Conservation (phyloP, 2,888 invertebrate genomes). For the Cryptocheilus praepositus region DNA sequence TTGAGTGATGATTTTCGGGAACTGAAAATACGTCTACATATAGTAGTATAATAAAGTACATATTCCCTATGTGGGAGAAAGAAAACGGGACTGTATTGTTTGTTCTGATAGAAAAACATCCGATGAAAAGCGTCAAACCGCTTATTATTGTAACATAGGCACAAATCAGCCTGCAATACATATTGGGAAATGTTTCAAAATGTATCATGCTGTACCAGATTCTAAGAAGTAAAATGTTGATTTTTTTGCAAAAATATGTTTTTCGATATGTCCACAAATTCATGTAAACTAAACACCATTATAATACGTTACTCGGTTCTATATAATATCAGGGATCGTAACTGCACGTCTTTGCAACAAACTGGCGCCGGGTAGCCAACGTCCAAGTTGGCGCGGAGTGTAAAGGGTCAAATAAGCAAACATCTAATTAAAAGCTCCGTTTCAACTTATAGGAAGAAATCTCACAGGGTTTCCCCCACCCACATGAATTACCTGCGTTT, state of each 20-base stretch:
- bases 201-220: conserved; percentile 22
- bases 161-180: conserved; percentile 25
- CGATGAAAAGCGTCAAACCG: conserved; percentile 37
- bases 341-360: conserved; percentile 14
- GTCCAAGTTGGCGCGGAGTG: conserved; percentile 15
- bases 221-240: conserved; percentile 9
- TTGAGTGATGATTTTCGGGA: conserved; percentile 36
- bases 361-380: conserved; percentile 18
- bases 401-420: conserved; percentile 11
- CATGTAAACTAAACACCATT: conserved; percentile 10
- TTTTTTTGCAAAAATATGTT: conserved; percentile 14
- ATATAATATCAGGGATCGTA: conserved; percentile 13
- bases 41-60: conserved; percentile 17
- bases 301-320: conserved; percentile 7
- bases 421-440: conserved; percentile 1
- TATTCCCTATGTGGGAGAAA: conserved; percentile 23
- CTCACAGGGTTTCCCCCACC: no score
- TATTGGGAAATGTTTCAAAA: conserved; percentile 23
- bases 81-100: conserved; percentile 45
- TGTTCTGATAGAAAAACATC: conserved; percentile 46
- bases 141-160: conserved; percentile 26
- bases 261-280: conserved; percentile 5
- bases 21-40: conserved; percentile 17
- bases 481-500: neutral
- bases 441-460: no score